These are phyloP conservation scores for Hippopotamyrus pictus DNA, from an alignment of 2,797 vertebrate species.

Conservation along the genomic window DNA sequence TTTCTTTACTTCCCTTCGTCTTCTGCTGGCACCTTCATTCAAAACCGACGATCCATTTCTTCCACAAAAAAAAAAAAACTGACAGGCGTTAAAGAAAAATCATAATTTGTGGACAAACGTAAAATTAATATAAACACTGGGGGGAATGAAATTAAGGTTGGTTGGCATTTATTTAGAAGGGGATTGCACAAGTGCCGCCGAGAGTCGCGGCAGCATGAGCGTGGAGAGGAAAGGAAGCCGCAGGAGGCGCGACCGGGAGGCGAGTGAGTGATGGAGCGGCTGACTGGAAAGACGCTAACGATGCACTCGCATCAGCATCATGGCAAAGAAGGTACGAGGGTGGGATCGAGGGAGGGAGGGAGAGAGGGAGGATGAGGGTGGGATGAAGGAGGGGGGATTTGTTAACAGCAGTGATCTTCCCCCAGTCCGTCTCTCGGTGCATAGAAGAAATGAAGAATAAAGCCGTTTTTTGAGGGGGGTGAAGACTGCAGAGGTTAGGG, in stretches of 20 bases:
- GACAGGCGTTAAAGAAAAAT: conserved; percentile 1
- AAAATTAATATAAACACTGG: not conserved
- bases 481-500: conserved; percentile 31
- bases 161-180: not conserved
- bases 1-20: not conserved
- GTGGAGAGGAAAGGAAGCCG: conserved; percentile 16
- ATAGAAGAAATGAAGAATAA: conserved; percentile 8
- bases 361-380: conserved; percentile 19
- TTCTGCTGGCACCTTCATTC: not conserved
- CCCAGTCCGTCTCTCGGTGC: not conserved
- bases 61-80: not conserved
- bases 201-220: not conserved
- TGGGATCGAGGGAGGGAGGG: conserved; percentile 17
- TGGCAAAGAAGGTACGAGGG: conserved; percentile 23
- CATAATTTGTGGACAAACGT: not conserved
- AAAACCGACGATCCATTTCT: not conserved
- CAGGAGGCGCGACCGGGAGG: conserved; percentile 21
- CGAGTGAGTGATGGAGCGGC: conserved; percentile 28
- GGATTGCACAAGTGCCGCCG: not conserved
- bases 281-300: conserved; percentile 39
- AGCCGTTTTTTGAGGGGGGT: not conserved
- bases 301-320: conserved; percentile 35
- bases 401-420: conserved; percentile 24
- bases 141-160: not conserved
- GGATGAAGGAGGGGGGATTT: conserved; percentile 20